These are phyloP conservation scores for Notothenia coriiceps DNA, from an alignment of 2,113 vertebrate species.

Conservation along the genomic window DNA sequence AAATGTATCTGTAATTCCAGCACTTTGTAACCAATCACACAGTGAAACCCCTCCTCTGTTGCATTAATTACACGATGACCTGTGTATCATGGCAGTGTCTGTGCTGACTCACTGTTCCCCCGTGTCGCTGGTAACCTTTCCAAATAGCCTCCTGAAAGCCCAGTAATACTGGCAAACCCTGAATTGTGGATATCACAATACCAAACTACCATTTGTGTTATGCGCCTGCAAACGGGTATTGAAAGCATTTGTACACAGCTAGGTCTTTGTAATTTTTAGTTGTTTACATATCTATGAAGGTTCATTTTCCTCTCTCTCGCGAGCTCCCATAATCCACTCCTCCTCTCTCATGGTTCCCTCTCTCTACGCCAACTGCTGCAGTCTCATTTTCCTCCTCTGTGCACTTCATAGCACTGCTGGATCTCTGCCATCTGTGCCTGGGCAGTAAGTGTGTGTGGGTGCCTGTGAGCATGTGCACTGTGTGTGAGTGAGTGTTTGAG, in stretches of 20 bases:
- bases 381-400: slow-evolving; percentile 65
- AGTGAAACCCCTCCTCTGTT: slow-evolving; percentile 7
- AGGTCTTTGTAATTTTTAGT: neutral
- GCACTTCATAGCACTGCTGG: slow-evolving; percentile 62
- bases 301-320: slow-evolving; percentile 26
- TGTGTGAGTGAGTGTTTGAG: slow-evolving; percentile 37
- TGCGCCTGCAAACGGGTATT: neutral
- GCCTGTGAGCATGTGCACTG: neutral
- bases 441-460: slow-evolving; percentile 5
- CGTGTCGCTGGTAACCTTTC: slow-evolving; percentile 31
- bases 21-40: neutral
- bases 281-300: slow-evolving; percentile 33
- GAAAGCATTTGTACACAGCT: slow-evolving; percentile 18
- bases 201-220: slow-evolving; percentile 26
- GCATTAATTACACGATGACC: slow-evolving; percentile 27
- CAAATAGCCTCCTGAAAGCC: slow-evolving; percentile 38
- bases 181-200: slow-evolving; percentile 1
- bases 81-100: neutral
- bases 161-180: slow-evolving; percentile 24
- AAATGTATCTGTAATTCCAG: neutral
- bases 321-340: slow-evolving; percentile 33
- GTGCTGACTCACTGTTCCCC: slow-evolving; percentile 27
- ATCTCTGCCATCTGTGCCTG: slow-evolving; percentile 63
- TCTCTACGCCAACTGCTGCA: slow-evolving; percentile 43
- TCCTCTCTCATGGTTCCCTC: slow-evolving; percentile 17